phyloP scores from a whole-genome alignment of 2,888 invertebrate species.

The Phania funesta region DNA sequence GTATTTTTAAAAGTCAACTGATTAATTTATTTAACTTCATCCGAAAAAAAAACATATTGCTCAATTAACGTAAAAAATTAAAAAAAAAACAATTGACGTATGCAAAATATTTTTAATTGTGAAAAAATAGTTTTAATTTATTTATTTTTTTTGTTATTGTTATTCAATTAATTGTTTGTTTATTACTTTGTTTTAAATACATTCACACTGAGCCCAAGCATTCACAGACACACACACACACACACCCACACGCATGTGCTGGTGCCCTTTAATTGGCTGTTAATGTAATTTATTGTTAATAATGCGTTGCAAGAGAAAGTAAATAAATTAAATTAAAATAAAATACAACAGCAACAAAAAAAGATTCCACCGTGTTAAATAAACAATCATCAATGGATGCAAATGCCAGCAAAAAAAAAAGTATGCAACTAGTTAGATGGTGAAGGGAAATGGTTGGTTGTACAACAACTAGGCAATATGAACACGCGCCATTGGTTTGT shows the following conservation, averaged over 20 bases:
- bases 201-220: not conserved
- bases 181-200: slow-evolving; percentile 48
- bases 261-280: slow-evolving; percentile 46
- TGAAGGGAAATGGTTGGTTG: not conserved
- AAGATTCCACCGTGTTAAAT: slow-evolving; percentile 39
- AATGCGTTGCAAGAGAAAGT: slow-evolving; percentile 27
- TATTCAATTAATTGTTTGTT: slow-evolving; percentile 61
- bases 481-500: slow-evolving; percentile 3
- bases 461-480: not conserved
- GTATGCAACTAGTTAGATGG: not conserved
- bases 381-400: slow-evolving; percentile 37
- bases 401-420: not conserved
- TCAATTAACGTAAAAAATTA: slow-evolving; percentile 34
- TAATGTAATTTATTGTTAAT: slow-evolving; percentile 60
- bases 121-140: not conserved
- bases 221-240: not conserved
- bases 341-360: slow-evolving; percentile 14
- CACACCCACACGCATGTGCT: not conserved
- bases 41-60: slow-evolving; percentile 8
- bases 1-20: slow-evolving; percentile 40
- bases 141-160: slow-evolving; percentile 28
- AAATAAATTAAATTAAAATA: slow-evolving; percentile 57
- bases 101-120: slow-evolving; percentile 18
- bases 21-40: slow-evolving; percentile 20
- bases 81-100: not conserved